These are phyloP conservation scores for Hippopotamus amphibius DNA, from an alignment of 2,113 vertebrate genomes.

Conservation along the genomic window DNA sequence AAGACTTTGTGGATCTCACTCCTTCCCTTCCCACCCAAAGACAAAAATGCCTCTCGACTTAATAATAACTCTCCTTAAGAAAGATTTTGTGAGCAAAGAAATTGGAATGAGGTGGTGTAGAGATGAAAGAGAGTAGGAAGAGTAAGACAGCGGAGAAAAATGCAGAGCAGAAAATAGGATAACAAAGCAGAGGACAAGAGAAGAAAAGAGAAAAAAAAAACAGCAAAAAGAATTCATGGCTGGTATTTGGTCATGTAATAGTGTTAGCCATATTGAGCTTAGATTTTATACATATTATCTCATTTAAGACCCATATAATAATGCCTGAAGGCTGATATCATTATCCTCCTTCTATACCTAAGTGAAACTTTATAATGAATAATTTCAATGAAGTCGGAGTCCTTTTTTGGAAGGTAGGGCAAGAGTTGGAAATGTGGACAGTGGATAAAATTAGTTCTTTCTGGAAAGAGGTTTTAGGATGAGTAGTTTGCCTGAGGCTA, in stretches of 20 bases:
- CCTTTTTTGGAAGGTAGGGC: neutral
- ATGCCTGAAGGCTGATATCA: neutral
- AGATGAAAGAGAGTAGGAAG: neutral
- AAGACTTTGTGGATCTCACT: neutral
- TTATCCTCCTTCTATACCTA: neutral
- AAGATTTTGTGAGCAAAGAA: neutral
- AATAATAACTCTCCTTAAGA: constrained; percentile 16
- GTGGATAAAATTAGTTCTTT: neutral
- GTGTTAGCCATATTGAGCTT: neutral
- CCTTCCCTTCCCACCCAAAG: neutral
- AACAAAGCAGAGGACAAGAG: neutral
- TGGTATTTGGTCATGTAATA: neutral
- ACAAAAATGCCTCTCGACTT: neutral
- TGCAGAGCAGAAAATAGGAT: neutral
- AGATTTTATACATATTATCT: neutral
- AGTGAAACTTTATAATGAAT: neutral
- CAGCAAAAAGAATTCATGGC: neutral
- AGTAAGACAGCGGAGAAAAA: neutral
- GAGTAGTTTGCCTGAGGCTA: neutral
- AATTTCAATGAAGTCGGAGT: neutral
- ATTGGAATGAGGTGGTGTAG: neutral
- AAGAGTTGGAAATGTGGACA: neutral
- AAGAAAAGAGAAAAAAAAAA: neutral
- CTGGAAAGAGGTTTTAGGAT: neutral
- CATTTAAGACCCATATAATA: neutral